Evolutionary conservation across 2,113 vertebrate genomes (phyloP), one percentile per base, ranked within the genome.

Genomic region (Varanus salvator): DNA sequence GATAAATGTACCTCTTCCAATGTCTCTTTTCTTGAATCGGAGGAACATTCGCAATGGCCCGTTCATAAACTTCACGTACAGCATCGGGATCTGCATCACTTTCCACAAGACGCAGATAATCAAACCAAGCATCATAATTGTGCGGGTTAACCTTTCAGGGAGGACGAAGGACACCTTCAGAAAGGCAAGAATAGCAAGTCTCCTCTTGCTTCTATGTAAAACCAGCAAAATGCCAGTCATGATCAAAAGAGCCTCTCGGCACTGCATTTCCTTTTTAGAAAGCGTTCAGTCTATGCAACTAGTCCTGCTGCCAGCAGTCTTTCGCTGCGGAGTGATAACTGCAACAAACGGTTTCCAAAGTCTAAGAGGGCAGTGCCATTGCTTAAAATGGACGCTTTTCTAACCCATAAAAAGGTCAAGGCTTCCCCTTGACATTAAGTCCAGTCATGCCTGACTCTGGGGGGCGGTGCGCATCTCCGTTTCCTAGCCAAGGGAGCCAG

Each of bases 71-170:
- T 77, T 99, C 99, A 1, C 98, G 95, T 27, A 98, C 98, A 0
- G 98, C 97, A 87, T 98, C 98, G 0, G 97, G 92, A 23, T 99
- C 98, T 0, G 98, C 93, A 0, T 99, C 99, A 0, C 99, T 99
- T 96, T 99, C 99, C 93, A 99, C 98, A 94, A 99, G 93, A 2
- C 99, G 97, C 81, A 99, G 97, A 93, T 99, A 99, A 92, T 99
- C 99, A 7, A 99, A 99, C 99, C 99, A 99, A 0, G 98, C 98
- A 1, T 99, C 99, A 0, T 99, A 99, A 94, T 99, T 99, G 93
- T 99, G 99, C 3, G 99, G 99, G 95, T 98, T 99, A 0, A 98
- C 98, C 99, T 99, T 90, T 8, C 91, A 64, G 48, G 71, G 52
- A 66, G 54, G 38, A 76, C 0, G 3, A 64, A 80, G 77, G 19